These are phyloP conservation scores for Temnothorax longispinosus DNA, from an alignment of 1,140 invertebrate species.

Conservation along the genomic window DNA sequence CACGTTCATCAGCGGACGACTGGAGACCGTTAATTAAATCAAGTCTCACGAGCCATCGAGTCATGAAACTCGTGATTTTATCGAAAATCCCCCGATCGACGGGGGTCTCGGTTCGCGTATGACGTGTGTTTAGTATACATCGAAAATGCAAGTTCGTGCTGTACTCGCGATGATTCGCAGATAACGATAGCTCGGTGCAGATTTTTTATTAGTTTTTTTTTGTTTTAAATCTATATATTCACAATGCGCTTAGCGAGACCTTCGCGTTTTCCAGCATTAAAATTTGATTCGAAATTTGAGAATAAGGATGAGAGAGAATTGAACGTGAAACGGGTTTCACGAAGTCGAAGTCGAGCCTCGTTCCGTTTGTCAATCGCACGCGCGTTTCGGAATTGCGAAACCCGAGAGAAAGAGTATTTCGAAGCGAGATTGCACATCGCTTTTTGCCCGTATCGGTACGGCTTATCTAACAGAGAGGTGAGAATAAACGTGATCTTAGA, in stretches of 20 bases:
- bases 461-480: conserved; percentile 71
- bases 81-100: conserved; percentile 28
- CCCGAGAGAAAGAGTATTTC: conserved; percentile 49
- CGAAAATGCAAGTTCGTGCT: conserved; percentile 33
- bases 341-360: conserved; percentile 29
- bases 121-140: conserved; percentile 30
- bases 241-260: conserved; percentile 35
- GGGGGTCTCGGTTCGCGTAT: neutral
- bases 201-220: conserved; percentile 16
- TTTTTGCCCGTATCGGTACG: conserved; percentile 50
- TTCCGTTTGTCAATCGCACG: conserved; percentile 37
- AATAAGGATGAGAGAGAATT: conserved; percentile 41
- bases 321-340: conserved; percentile 34
- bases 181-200: conserved; percentile 40
- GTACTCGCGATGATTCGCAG: conserved; percentile 38
- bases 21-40: neutral
- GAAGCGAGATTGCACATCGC: conserved; percentile 24
- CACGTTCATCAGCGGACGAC: conserved; percentile 31
- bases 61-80: conserved; percentile 3
- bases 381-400: conserved; percentile 52
- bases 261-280: conserved; percentile 42
- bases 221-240: conserved; percentile 38
- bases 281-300: conserved; percentile 41
- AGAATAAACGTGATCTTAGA: conserved; percentile 75
- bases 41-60: conserved; percentile 23